These are phyloP conservation scores for Palythoa grandiflora DNA, from an alignment of 92 coral and sea anemone species.

Conservation along the genomic window DNA sequence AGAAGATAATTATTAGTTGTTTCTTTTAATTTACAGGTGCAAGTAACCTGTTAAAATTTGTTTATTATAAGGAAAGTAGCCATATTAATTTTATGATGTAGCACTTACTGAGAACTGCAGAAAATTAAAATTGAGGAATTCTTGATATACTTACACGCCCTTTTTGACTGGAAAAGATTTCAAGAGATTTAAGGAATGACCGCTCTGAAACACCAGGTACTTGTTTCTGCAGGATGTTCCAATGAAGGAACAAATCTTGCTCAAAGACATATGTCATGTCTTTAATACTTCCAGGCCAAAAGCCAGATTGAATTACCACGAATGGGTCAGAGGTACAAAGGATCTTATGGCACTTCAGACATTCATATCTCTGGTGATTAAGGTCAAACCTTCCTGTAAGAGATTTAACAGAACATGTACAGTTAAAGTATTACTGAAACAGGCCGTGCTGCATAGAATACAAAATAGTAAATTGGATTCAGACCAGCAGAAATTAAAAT, in stretches of 20 bases:
- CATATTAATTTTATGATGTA: neutral
- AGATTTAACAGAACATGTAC: neutral
- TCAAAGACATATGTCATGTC: conserved; percentile 65
- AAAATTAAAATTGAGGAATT: neutral
- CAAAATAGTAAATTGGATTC: neutral
- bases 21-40: neutral
- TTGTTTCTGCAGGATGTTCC: conserved; percentile 68
- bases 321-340: conserved; percentile 57
- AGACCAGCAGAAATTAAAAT: neutral
- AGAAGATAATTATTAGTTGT: no score
- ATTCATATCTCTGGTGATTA: conserved; percentile 44
- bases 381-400: conserved; percentile 70
- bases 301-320: conserved; percentile 59
- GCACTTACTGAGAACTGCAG: neutral
- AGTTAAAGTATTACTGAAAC: neutral
- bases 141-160: conserved; percentile 61
- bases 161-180: conserved; percentile 62
- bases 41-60: neutral
- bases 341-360: conserved; percentile 43
- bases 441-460: neutral
- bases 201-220: conserved; percentile 71
- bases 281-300: conserved; percentile 76
- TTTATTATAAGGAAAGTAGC: neutral
- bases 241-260: conserved; percentile 57
- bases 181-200: conserved; percentile 66